Conservation (phyloP, 2,888 invertebrate genomes). For the Orchesella flavescens region DNA sequence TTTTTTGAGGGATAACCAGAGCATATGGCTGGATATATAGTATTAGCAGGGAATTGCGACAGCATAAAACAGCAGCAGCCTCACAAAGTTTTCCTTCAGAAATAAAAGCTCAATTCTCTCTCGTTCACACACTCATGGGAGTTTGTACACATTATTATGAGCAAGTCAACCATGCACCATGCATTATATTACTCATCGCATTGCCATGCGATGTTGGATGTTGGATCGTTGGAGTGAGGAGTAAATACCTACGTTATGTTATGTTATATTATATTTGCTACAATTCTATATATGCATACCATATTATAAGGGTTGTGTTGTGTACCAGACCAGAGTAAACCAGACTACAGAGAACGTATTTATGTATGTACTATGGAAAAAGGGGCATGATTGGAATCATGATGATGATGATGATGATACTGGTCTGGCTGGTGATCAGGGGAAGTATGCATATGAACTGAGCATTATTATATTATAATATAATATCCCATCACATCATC, state of each 20-base stretch:
- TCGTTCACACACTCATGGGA: constrained; percentile 45
- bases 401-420: neutral
- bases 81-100: constrained; percentile 46
- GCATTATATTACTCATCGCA: neutral
- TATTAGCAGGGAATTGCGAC: neutral
- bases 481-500: neutral
- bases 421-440: constrained; percentile 6
- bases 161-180: neutral
- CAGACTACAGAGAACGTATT: neutral
- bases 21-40: constrained; percentile 40
- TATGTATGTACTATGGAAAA: neutral
- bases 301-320: too few species aligned
- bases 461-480: constrained; percentile 7
- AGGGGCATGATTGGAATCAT: constrained; percentile 32
- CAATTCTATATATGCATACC: too few species aligned
- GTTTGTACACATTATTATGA: neutral
- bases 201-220: neutral
- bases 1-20: constrained; percentile 40
- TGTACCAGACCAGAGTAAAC: too few species aligned
- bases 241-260: too few species aligned
- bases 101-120: constrained; percentile 5
- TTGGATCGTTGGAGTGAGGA: too few species aligned
- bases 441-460: neutral
- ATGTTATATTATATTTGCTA: too few species aligned
- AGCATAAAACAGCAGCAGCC: neutral